phyloP scores from a whole-genome alignment of 2,888 invertebrate genomes.

The Xylocampa areola region DNA sequence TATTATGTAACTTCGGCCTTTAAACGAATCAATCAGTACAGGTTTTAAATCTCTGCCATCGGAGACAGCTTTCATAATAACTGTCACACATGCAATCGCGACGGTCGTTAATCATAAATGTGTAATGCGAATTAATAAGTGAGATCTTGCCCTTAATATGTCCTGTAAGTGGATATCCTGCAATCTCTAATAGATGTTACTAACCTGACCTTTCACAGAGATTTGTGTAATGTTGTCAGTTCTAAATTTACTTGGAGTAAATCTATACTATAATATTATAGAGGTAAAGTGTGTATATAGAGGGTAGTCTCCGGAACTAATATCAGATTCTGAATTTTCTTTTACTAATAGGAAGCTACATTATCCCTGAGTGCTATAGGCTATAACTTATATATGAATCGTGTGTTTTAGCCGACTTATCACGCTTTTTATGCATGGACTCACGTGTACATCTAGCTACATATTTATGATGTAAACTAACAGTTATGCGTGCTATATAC shows the following conservation, averaged over 20 bases:
- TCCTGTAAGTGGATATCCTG: conserved; percentile 19
- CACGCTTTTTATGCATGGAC: too few relatives aligned
- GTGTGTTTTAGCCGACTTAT: too few relatives aligned
- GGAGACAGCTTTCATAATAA: conserved; percentile 55
- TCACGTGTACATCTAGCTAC: too few relatives aligned
- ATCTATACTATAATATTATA: too few relatives aligned
- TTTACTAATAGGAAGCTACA: too few relatives aligned
- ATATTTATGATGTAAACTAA: too few relatives aligned
- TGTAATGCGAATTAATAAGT: conserved; percentile 37
- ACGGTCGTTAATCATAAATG: conserved; percentile 46
- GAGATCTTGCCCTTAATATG: conserved; percentile 32
- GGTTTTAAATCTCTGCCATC: conserved; percentile 52
- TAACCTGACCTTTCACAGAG: conserved; percentile 21
- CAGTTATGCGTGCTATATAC: too few relatives aligned
- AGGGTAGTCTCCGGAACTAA: too few relatives aligned
- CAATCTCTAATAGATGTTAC: conserved; percentile 27
- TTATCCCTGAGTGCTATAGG: too few relatives aligned
- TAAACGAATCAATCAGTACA: conserved; percentile 55
- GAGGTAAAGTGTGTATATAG: too few relatives aligned
- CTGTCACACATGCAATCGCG: conserved; percentile 52
- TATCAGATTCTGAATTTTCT: too few relatives aligned
- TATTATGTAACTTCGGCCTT: conserved; percentile 55
- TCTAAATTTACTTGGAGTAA: not conserved
- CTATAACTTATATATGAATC: too few relatives aligned
- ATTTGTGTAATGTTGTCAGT: not conserved